Base-by-base conservation (phyloP, 2,888 invertebrate genomes). In the Dilophus febrilis region DNA sequence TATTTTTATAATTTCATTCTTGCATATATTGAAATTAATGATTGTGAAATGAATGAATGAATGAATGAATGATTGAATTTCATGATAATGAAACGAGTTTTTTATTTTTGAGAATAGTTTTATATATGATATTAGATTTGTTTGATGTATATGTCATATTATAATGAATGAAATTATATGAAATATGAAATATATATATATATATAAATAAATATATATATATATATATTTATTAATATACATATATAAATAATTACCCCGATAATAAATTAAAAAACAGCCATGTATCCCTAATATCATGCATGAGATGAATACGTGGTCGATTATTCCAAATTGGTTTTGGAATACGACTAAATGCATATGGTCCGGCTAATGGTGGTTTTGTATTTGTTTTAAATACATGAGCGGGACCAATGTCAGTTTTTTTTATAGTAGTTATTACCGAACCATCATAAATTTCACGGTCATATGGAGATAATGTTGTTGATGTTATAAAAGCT, bases 311-410 rank as follows among this genome's bases (percentile, higher is more conserved):
- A 52, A 85, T 76, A 46, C 84, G 74, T 31, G 87, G 87, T 51
- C 77, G 74, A 55, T 75, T 74, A n/a, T n/a, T n/a, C 75, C 79
- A 77, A 37, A 79, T 78, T 27, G 86, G 84, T 47, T 77, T 70
- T 28, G 88, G 90, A 48, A 87, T 75, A 41, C 85, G 72, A 52
- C 87, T 87, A 68, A 88, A 90, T 41, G 88, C 88, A 59, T 85
- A 90, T 26, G 87, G 88, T 22, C 88, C 90, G 14, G 86, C 87
- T 50, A 80, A 64, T 12, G 88, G 86, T 12, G 86, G 81, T 47
- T 85, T 67, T 0, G 77, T 77, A 35, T 74, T 74, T 0, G 70
- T 66, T 52, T 74, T 74, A 32, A 68, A 59, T 45, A 55, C 48
- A 40, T 61, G 61, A 1, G 61, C 61, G 2, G 64, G 61, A 6